Conservation (phyloP, 2,888 invertebrate genomes). For the Clivina fossor region DNA sequence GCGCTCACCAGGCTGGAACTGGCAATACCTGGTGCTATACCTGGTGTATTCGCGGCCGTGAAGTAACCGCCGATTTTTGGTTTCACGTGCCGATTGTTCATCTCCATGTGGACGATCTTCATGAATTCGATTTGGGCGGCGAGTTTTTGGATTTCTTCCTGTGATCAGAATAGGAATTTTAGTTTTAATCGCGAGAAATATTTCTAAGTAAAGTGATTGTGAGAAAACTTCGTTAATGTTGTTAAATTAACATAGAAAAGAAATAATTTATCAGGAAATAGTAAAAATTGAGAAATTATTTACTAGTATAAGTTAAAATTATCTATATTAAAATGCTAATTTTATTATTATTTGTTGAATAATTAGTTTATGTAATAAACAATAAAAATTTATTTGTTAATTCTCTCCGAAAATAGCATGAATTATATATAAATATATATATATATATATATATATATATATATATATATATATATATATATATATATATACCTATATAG, state of each 20-base stretch:
- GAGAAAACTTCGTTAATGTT: too few relatives aligned
- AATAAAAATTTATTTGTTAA: too few relatives aligned
- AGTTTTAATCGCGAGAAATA: too few relatives aligned
- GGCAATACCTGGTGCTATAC: too few relatives aligned
- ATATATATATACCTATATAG: too few relatives aligned
- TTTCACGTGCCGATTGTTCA: slow-evolving; percentile 86
- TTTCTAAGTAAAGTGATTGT: too few relatives aligned
- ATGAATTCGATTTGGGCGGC: slow-evolving; percentile 91
- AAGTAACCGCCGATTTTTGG: slow-evolving; percentile 83
- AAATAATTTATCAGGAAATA: neutral
- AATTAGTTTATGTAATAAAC: too few relatives aligned
- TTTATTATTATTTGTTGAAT: too few relatives aligned
- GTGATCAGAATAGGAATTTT: slow-evolving; percentile 43
- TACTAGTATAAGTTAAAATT: neutral
- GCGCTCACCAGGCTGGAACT: slow-evolving; percentile 42
- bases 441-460: too few relatives aligned
- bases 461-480: too few relatives aligned
- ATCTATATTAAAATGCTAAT: neutral
- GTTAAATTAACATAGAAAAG: neutral
- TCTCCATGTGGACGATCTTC: slow-evolving; percentile 93
- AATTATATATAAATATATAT: too few relatives aligned
- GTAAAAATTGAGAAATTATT: neutral
- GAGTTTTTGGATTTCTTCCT: slow-evolving; percentile 90
- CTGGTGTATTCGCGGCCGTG: slow-evolving; percentile 59
- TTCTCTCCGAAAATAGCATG: too few relatives aligned